These are phyloP conservation scores for Ochotona curzoniae DNA, from an alignment of 2,113 vertebrate genomes.

Conservation along the genomic window DNA sequence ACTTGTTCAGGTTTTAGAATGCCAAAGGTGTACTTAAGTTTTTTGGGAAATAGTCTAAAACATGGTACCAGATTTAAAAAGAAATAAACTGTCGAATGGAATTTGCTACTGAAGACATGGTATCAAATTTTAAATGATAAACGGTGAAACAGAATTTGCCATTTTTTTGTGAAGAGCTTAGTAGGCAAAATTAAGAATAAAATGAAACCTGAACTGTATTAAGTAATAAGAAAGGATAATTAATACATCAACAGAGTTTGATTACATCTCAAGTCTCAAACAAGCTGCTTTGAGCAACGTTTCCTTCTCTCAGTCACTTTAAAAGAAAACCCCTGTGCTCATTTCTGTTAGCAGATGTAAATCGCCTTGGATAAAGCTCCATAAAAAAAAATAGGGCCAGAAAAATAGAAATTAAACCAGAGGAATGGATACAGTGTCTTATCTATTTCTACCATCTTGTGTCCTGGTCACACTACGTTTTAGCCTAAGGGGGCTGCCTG, in stretches of 20 bases:
- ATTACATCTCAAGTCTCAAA: background rate
- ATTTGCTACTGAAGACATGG: background rate
- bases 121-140: constrained; percentile 33
- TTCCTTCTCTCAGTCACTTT: constrained; percentile 20
- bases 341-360: background rate
- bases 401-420: constrained; percentile 22
- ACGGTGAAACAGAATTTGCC: background rate
- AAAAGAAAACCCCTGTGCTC: background rate
- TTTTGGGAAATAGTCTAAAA: background rate
- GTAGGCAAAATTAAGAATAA: background rate
- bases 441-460: background rate
- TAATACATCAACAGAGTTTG: background rate
- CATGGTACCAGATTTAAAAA: background rate
- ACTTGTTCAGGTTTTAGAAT: background rate
- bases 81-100: background rate
- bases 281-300: background rate
- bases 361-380: constrained; percentile 45
- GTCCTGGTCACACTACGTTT: background rate
- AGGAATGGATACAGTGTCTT: constrained; percentile 29
- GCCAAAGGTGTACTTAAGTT: background rate
- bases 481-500: constrained; percentile 42
- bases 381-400: background rate
- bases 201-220: background rate
- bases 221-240: background rate
- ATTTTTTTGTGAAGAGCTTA: background rate